Evolutionary conservation across 1,140 invertebrate genomes (phyloP).

Genomic region (Geopemphigus sp.): DNA sequence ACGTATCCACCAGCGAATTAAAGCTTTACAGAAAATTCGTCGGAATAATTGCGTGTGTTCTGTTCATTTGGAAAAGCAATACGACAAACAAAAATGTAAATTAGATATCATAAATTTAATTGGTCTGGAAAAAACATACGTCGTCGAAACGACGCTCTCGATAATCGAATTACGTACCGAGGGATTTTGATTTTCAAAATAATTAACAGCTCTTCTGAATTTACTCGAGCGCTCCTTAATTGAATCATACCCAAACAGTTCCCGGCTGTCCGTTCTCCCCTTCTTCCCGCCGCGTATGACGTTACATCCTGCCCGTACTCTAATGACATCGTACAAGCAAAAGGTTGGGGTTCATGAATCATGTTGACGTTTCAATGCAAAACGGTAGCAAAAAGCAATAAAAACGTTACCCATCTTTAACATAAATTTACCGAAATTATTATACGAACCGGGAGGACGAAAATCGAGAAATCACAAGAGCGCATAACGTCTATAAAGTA

Average conservation of each 20-base stretch:
- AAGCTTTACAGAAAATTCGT: conserved; percentile 17
- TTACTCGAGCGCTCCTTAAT: conserved; percentile 35
- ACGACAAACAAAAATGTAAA: conserved; percentile 2
- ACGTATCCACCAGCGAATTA: not conserved
- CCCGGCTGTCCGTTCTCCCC: not conserved
- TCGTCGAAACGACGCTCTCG: not conserved
- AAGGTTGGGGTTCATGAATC: conserved; percentile 33
- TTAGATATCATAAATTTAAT: conserved; percentile 1
- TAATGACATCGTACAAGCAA: conserved; percentile 17
- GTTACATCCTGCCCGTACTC: not conserved
- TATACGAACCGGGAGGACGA: not conserved
- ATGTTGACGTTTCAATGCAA: conserved; percentile 32
- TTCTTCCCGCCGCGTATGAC: not conserved
- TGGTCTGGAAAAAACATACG: not conserved
- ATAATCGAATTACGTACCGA: conserved; percentile 35
- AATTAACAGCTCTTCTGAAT: conserved; percentile 47
- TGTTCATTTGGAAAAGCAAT: not conserved
- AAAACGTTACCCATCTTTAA: conserved; percentile 24
- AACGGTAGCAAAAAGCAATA: conserved; percentile 31
- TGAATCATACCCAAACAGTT: conserved; percentile 30
- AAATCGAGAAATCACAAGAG: conserved; percentile 21
- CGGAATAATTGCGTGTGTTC: not conserved
- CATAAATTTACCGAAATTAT: not conserved
- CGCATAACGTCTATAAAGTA: not conserved
- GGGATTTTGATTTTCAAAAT: conserved; percentile 40